Evolutionary conservation across 2,888 invertebrate genomes (phyloP).

Genomic region (Rotaria magnacalcarata): DNA sequence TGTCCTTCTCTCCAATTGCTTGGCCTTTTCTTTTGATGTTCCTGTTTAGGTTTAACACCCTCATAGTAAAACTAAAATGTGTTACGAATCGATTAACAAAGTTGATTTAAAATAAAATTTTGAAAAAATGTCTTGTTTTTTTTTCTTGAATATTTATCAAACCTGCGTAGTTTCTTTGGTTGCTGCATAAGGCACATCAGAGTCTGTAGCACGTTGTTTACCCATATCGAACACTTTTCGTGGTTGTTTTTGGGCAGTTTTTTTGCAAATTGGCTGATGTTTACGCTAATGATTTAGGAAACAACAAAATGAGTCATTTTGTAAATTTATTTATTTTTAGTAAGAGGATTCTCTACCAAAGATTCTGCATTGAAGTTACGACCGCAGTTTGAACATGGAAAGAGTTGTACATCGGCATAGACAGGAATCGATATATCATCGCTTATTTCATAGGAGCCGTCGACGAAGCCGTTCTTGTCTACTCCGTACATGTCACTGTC

Average conservation of each 20-base stretch:
- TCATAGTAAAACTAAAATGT: background rate
- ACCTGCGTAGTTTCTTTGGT: slow-evolving; percentile 43
- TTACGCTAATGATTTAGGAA: slow-evolving; percentile 62
- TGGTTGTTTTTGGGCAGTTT: slow-evolving; percentile 69
- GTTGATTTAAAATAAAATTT: background rate
- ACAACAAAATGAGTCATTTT: slow-evolving; percentile 6
- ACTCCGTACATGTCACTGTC: background rate
- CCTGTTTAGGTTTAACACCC: background rate
- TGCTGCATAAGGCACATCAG: slow-evolving; percentile 52
- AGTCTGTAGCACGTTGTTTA: slow-evolving; percentile 71
- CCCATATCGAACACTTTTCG: slow-evolving; percentile 86
- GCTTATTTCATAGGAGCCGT: background rate
- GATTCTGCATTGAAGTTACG: slow-evolving; percentile 76
- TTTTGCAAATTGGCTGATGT: slow-evolving; percentile 80
- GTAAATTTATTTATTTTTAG: background rate
- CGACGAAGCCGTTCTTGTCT: background rate
- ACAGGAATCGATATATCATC: background rate
- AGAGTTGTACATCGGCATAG: slow-evolving; percentile 55
- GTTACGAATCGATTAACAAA: background rate
- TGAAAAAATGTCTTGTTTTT: background rate
- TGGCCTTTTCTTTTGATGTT: slow-evolving; percentile 28
- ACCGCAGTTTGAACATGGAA: slow-evolving; percentile 75
- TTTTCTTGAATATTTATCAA: slow-evolving; percentile 17
- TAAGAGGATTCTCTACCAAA: slow-evolving; percentile 58
- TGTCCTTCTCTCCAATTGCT: slow-evolving; percentile 84